These are phyloP conservation scores for Chymomyza costata DNA, from an alignment of 1,140 invertebrate genomes.

Conservation along the genomic window DNA sequence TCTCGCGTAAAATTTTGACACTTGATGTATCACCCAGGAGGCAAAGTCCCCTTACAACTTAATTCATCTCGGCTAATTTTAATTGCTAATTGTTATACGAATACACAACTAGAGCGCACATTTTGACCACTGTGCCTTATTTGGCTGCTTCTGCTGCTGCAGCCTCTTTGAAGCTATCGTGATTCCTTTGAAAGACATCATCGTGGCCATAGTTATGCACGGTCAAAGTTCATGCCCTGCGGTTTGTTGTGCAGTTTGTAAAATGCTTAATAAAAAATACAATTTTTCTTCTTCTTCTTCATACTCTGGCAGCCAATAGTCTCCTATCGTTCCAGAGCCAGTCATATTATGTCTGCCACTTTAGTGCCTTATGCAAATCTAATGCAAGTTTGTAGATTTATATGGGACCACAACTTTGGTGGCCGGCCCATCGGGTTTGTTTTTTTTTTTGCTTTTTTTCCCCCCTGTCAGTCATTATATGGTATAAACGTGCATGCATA, in stretches of 20 bases:
- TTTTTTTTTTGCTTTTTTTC: background rate
- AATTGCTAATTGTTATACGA: no score
- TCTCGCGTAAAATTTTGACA: no score
- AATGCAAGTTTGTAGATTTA: constrained; percentile 20
- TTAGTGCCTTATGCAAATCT: constrained; percentile 23
- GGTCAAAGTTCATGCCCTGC: constrained; percentile 60
- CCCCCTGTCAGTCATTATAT: background rate
- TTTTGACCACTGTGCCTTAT: no score
- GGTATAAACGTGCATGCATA: no score
- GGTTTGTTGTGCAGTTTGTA: constrained; percentile 64
- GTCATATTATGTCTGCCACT: constrained; percentile 43
- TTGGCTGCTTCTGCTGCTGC: constrained; percentile 11
- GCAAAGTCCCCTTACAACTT: no score
- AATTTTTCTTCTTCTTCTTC: constrained; percentile 49
- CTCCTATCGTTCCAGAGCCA: constrained; percentile 16
- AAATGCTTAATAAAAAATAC: constrained; percentile 67
- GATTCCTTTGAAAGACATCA: constrained; percentile 8
- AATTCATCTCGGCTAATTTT: no score
- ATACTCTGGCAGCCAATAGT: constrained; percentile 22
- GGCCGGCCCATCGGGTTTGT: constrained; percentile 19
- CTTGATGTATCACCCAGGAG: no score
- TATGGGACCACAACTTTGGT: constrained; percentile 19
- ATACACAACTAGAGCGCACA: no score
- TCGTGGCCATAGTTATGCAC: constrained; percentile 47
- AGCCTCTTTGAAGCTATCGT: constrained; percentile 22